These are phyloP conservation scores for Odobenus rosmarus DNA, from an alignment of 2,113 vertebrate genomes.

Conservation along the genomic window DNA sequence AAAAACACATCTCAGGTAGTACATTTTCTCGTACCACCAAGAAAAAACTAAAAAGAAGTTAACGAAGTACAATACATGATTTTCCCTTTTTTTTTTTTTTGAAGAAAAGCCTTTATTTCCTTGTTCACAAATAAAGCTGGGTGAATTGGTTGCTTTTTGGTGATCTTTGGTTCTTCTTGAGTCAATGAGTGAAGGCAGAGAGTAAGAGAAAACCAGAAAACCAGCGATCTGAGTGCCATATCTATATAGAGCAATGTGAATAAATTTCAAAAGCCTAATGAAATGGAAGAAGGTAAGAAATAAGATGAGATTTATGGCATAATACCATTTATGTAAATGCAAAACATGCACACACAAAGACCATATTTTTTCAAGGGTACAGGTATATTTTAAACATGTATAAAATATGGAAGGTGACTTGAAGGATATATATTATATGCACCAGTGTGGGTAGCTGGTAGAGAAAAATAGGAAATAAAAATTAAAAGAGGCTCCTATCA, in stretches of 20 bases:
- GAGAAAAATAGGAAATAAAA: background rate
- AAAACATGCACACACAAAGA: background rate
- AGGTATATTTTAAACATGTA: background rate
- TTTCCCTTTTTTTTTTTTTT: background rate
- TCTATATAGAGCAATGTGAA: background rate
- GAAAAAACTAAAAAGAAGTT: background rate
- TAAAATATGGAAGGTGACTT: background rate
- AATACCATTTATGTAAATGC: conserved; percentile 31
- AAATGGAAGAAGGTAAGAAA: background rate
- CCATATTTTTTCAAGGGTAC: background rate
- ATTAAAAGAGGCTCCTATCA: background rate
- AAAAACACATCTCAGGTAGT: background rate
- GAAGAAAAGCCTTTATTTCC: background rate
- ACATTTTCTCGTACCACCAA: background rate
- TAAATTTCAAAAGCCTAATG: background rate
- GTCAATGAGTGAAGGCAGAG: background rate
- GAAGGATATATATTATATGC: background rate
- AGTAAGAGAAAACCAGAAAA: background rate
- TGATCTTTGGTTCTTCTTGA: background rate
- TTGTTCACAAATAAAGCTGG: background rate
- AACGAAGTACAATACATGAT: background rate
- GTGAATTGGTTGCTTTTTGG: background rate
- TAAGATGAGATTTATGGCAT: background rate
- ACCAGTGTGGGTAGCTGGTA: background rate
- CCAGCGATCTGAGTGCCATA: background rate